phyloP scores from a whole-genome alignment of 2,888 invertebrate genomes.

The Orgyia antiqua region DNA sequence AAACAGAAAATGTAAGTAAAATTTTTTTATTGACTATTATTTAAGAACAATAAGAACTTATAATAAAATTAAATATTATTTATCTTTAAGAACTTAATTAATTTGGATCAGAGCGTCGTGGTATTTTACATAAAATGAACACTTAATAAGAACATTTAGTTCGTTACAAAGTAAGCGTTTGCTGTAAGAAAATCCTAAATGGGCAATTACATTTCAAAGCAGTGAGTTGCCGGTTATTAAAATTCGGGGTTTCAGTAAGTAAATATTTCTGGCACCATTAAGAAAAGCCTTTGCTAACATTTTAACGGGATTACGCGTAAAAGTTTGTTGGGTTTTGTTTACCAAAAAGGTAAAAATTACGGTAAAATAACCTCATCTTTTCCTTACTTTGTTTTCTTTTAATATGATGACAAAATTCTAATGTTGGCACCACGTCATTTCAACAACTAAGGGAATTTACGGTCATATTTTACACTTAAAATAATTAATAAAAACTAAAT shows the following conservation, averaged over 20 bases:
- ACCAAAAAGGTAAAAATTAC: background rate
- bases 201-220: background rate
- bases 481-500: constrained; percentile 20
- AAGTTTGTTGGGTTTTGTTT: background rate
- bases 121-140: background rate
- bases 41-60: constrained; percentile 41
- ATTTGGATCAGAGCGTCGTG: constrained; percentile 10
- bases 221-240: background rate
- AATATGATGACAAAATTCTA: too few relatives aligned
- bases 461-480: constrained; percentile 34
- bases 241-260: background rate
- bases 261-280: constrained; percentile 2
- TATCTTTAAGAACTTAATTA: constrained; percentile 19
- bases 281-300: background rate
- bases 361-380: background rate
- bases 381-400: too few relatives aligned
- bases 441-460: too few relatives aligned
- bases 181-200: background rate
- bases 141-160: background rate
- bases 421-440: too few relatives aligned
- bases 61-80: constrained; percentile 34
- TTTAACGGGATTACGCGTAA: background rate
- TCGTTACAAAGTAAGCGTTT: background rate
- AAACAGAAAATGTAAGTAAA: too few relatives aligned
- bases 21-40: constrained; percentile 45